Evolutionary conservation across 2,113 vertebrate genomes (phyloP), one percentile per base, ranked within the genome.

Genomic region (Brevimyrus niger): DNA sequence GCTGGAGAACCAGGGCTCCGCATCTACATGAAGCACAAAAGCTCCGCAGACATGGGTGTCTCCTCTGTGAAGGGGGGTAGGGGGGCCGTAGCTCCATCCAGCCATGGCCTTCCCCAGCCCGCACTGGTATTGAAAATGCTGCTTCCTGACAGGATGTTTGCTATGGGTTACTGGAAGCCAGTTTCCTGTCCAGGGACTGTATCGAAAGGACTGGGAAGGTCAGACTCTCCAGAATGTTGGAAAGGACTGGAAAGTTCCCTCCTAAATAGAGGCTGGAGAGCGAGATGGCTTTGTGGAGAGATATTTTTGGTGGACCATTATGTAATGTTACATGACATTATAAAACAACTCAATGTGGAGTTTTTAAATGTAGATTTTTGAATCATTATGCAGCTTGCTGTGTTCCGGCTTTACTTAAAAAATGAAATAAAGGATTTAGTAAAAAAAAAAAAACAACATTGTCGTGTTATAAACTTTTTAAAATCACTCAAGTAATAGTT

Each of bases 111-210:
- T 89, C 90, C 55, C 51, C 88, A 69, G 88, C 86, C 86, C 38
- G 69, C 92, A 89, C 65, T 95, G 94, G 94, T 95, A 95, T 95
- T 93, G 93, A 94, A 92, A 93, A 92, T 93, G 92, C 89, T n/a
- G 93, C 94, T 95, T 95, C 96, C 96, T 95, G 92, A 91, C 96
- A 96, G 96, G 96, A 96, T 96, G 95, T 96, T 96, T 95, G 93
- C 93, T 94, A 94, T 93, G 92, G 94, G 95, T 94, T 93, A 94
- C 93, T 95, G 94, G 94, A 94, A 91, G 93, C 94, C 89, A 94
- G 94, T 95, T 96, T 96, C 96, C 96, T 96, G 94, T 96, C 93
- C 93, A 95, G 94, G 87, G 94, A 91, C 94, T 93, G 92, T 93
- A 92, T 94, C 95, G 96, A 95, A 94, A 94, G 94, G 94, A 92